phyloP scores from a whole-genome alignment of 2,888 invertebrate species.

The Temnothorax ravouxi region DNA sequence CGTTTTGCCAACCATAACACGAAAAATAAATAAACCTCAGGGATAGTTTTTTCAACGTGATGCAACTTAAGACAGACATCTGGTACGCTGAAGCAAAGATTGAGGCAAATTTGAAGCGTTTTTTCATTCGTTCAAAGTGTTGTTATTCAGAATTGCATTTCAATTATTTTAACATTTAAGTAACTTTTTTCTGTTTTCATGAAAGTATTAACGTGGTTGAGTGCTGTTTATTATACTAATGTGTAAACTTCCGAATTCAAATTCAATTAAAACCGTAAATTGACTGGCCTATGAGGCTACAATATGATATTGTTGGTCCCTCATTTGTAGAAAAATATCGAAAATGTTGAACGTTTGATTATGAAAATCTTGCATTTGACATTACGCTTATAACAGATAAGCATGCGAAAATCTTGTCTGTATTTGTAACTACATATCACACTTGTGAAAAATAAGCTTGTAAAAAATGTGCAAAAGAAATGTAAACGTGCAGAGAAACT shows the following conservation, averaged over 20 bases:
- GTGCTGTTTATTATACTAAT: conserved; percentile 83
- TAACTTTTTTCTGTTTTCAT: conserved; percentile 31
- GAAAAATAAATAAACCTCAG: background rate
- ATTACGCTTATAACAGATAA: too few relatives aligned
- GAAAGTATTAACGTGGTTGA: conserved; percentile 64
- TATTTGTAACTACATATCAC: too few relatives aligned
- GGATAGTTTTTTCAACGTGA: background rate
- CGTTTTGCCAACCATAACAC: background rate
- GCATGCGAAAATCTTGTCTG: too few relatives aligned
- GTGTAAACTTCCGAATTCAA: conserved; percentile 61
- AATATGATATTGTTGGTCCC: too few relatives aligned
- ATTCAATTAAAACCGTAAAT: too few relatives aligned
- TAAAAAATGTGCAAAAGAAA: too few relatives aligned
- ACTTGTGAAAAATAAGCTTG: too few relatives aligned
- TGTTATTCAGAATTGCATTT: conserved; percentile 2
- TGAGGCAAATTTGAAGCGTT: conserved; percentile 10
- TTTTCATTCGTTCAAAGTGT: conserved; percentile 8
- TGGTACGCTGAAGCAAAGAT: background rate
- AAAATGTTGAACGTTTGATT: too few relatives aligned
- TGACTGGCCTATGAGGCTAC: too few relatives aligned
- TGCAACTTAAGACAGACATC: background rate
- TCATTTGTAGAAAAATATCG: too few relatives aligned
- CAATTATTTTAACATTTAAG: conserved; percentile 20
- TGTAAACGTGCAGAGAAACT: too few relatives aligned
- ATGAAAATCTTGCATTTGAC: too few relatives aligned